Conservation (phyloP, 2,797 vertebrate genomes). For the Pelochelys cantorii region DNA sequence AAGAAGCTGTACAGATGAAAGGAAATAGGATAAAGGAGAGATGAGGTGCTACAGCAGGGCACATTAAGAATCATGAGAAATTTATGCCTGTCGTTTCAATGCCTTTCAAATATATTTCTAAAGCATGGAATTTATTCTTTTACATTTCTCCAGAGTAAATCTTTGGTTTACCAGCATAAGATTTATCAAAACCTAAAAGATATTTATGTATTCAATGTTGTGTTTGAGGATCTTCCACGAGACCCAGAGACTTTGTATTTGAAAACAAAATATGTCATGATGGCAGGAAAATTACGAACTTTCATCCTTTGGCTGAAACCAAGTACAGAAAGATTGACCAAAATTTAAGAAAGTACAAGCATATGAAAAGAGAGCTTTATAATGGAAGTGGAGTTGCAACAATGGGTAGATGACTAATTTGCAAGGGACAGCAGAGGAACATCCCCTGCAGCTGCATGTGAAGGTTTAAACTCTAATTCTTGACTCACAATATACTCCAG, state of each 20-base stretch:
- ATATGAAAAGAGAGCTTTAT: background rate
- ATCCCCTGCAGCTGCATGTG: background rate
- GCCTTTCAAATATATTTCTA: background rate
- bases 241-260: background rate
- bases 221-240: background rate
- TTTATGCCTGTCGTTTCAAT: background rate
- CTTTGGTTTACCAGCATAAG: background rate
- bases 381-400: accelerated
- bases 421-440: background rate
- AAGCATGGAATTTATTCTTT: background rate
- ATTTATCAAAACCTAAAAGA: background rate
- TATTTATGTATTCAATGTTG: background rate
- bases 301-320: accelerated
- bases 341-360: background rate
- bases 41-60: background rate
- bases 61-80: background rate
- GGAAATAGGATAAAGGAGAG: background rate
- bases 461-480: background rate
- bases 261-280: background rate
- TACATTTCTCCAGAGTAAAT: background rate
- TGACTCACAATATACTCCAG: background rate
- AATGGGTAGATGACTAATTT: background rate
- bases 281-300: background rate
- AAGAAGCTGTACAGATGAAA: background rate
- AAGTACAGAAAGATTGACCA: accelerated